Evolutionary conservation across 1,140 invertebrate species (phyloP), one percentile per base, ranked within the genome.

Genomic region (Diachasmimorpha longicaudata): DNA sequence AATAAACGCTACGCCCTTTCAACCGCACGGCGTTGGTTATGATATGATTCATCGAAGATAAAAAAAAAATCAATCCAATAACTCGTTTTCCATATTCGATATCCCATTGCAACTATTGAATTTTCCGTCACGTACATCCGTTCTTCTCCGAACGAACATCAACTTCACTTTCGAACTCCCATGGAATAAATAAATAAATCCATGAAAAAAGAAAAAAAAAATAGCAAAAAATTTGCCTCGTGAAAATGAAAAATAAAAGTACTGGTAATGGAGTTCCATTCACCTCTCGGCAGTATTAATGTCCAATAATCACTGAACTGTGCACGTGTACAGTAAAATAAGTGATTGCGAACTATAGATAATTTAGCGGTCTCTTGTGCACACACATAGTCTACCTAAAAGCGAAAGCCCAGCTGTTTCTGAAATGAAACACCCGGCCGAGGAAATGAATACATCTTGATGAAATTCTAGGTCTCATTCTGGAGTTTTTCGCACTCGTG

Each of bases 121-220:
- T 67, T 74, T 67, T 67, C 10, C 39, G 46, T 74, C 72, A 74
- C 72, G 72, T 74, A 37, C 72, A 74, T 74, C 72, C 72, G 71
- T 52, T 55, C 48, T 55, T 55, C 48, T n/a, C 19, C 19, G n/a
- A 21, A 55, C 25, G 14, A 48, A 4, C 11, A 14, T 16, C 23
- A 36, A 73, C 36, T 52, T 58, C 23, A 63, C 48, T 37, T 73
- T 52, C 31, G 31, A 66, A 52, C 25, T 63, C 25, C 37, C n/a
- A 42, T 55, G 48, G 48, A 55, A 55, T 55, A 21, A 55, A 55
- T 55, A 55, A 55, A 55, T n/a, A 55, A 55, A 55, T 55, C 6
- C 2, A 16, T 19, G 19, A 55, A 55, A 72, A 23, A 14, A 37
- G 55, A 19, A 6, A n/a, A 6, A 55, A 55, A 55, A 55, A 19